Percentiles rank a stretch among this genome's conserved stretches.
Evolutionary conservation across 2,113 vertebrate species (phyloP).

Genomic region (Pongo abelii): DNA sequence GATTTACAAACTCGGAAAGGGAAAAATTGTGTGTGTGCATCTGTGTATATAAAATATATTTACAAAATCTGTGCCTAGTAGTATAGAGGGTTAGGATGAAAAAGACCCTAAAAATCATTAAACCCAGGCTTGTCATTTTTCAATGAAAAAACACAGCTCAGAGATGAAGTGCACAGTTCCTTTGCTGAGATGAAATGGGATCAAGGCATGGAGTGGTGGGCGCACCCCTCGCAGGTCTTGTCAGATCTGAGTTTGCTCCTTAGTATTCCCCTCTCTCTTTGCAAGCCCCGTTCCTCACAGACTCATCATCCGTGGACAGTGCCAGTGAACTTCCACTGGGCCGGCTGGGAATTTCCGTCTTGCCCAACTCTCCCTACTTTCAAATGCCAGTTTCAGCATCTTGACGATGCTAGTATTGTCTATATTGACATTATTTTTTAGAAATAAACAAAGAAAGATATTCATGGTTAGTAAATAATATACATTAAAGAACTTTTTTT

Average conservation of each 20-base stretch:
- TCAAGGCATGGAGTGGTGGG: accelerated
- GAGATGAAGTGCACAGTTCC: background rate
- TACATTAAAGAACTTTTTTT: background rate
- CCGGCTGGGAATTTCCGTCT: no score
- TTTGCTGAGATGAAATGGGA: background rate
- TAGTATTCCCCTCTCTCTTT: accelerated
- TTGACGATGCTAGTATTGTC: accelerated
- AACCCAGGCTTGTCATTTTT: no score
- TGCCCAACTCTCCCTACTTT: no score
- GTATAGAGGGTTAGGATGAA: accelerated
- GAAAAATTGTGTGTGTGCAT: accelerated
- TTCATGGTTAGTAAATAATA: background rate
- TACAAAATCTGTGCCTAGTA: background rate
- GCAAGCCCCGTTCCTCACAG: accelerated
- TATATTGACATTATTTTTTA: accelerated
- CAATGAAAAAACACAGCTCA: background rate
- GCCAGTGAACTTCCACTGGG: accelerated
- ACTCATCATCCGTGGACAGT: accelerated
- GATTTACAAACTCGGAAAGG: accelerated
- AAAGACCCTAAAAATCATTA: background rate
- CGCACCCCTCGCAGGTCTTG: accelerated
- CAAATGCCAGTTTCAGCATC: background rate
- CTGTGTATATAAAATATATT: accelerated
- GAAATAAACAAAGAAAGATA: background rate
- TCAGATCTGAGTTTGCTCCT: accelerated